These are phyloP conservation scores for Ctenopoma kingsleyae DNA, from an alignment of 2,797 vertebrate genomes.

Conservation along the genomic window DNA sequence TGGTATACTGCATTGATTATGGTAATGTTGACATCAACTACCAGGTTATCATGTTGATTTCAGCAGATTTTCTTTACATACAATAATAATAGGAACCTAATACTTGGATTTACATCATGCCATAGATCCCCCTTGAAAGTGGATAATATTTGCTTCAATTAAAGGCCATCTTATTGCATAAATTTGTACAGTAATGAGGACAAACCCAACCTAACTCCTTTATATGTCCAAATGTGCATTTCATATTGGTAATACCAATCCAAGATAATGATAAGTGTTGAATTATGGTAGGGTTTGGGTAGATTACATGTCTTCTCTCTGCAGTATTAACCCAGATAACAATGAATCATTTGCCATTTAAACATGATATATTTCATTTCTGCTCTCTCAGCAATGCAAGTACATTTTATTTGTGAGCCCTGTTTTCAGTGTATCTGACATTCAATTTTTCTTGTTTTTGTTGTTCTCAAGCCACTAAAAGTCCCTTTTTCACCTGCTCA, in stretches of 20 bases:
- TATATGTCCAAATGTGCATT: neutral
- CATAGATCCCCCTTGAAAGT: neutral
- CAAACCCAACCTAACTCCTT: neutral
- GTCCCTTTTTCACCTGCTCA: slow-evolving; percentile 86
- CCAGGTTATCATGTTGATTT: too few relatives aligned
- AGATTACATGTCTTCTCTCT: neutral
- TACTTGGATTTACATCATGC: neutral
- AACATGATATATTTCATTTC: too few relatives aligned
- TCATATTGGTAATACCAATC: neutral
- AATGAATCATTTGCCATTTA: neutral
- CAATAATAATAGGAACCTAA: too few relatives aligned
- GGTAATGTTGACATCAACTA: slow-evolving; percentile 75
- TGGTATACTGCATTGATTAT: slow-evolving; percentile 86
- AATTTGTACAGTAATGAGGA: neutral
- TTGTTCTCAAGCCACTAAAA: slow-evolving; percentile 70
- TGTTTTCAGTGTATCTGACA: neutral
- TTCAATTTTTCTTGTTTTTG: neutral
- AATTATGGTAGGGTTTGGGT: neutral
- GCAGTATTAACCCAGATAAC: neutral
- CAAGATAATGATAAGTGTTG: too few relatives aligned
- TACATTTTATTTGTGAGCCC: neutral
- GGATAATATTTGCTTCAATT: neutral
- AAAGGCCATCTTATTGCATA: neutral
- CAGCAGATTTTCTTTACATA: too few relatives aligned
- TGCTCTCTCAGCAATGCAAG: neutral